Percentiles rank a stretch among this genome's conserved stretches.
Evolutionary conservation across 2,888 invertebrate genomes (phyloP).

Genomic region (Chrysina gloriosa): DNA sequence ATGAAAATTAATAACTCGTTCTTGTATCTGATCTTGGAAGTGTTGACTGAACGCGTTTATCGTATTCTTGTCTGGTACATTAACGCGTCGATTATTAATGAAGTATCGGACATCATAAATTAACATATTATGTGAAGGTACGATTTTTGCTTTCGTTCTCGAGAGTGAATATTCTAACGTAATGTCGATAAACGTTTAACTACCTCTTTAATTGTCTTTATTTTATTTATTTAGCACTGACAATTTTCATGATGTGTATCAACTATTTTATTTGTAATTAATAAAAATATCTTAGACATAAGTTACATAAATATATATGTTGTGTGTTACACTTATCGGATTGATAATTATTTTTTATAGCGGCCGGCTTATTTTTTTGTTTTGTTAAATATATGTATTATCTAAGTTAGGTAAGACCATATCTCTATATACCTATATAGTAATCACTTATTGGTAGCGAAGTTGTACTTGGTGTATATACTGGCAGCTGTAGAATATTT

Average conservation of each 20-base stretch:
- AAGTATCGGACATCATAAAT: constrained; percentile 32
- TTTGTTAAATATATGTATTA: no score
- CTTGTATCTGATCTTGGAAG: constrained; percentile 46
- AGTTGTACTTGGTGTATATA: no score
- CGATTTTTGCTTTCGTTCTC: neutral
- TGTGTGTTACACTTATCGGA: no score
- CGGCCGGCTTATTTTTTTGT: no score
- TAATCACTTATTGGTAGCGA: no score
- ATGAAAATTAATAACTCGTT: constrained; percentile 47
- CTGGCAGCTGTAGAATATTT: no score
- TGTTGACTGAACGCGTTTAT: constrained; percentile 49
- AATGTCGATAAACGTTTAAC: constrained; percentile 8
- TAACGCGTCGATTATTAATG: constrained; percentile 49
- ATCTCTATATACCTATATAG: no score
- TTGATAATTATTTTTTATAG: no score
- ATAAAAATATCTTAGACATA: constrained; percentile 16
- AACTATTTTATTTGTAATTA: constrained; percentile 3
- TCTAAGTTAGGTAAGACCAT: no score
- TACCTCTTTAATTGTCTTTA: neutral
- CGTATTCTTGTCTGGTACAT: constrained; percentile 49
- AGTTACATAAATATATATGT: no score
- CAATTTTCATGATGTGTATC: neutral
- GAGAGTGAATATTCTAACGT: neutral
- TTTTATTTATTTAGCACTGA: neutral
- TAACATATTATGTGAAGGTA: constrained; percentile 35